A percentile compares a stretch with the other conserved stretches of the same genome.
phyloP scores from a whole-genome alignment of 2,113 vertebrate genomes.

The Crotalus viridis region DNA sequence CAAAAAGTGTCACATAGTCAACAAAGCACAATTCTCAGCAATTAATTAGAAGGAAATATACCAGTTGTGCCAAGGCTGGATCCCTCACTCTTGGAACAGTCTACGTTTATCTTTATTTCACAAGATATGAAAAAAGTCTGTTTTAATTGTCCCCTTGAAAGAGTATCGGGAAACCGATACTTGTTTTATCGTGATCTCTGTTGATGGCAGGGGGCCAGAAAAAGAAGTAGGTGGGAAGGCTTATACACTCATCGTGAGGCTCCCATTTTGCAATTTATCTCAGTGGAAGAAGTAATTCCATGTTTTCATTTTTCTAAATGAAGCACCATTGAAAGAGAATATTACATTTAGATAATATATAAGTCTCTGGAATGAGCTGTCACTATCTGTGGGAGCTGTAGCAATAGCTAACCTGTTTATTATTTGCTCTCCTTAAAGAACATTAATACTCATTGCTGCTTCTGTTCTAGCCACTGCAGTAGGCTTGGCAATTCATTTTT shows the following conservation, averaged over 20 bases:
- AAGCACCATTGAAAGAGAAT: not conserved
- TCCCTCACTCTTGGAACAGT: not conserved
- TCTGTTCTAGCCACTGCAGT: not conserved
- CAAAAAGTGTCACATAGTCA: not conserved
- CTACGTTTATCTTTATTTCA: not conserved
- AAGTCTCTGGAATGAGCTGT: not conserved
- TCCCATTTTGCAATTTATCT: not conserved
- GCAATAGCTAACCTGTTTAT: not conserved
- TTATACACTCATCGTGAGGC: not conserved
- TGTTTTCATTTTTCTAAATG: not conserved
- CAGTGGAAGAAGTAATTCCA: not conserved
- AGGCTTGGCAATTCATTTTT: conserved; percentile 18
- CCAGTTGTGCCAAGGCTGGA: not conserved
- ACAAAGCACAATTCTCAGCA: not conserved
- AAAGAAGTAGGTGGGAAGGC: not conserved
- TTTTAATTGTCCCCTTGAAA: not conserved
- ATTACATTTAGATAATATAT: not conserved
- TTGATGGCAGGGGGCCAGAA: not conserved
- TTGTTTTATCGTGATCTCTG: not conserved
- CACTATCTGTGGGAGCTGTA: not conserved
- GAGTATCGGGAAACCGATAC: not conserved
- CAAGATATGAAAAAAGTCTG: not conserved
- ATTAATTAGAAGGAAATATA: not conserved
- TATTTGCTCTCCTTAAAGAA: not conserved
- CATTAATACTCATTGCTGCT: not conserved